A percentile compares a stretch with the other conserved stretches of the same genome.
phyloP scores from a whole-genome alignment of 2,888 invertebrate species.

The Polydrusus tereticollis region DNA sequence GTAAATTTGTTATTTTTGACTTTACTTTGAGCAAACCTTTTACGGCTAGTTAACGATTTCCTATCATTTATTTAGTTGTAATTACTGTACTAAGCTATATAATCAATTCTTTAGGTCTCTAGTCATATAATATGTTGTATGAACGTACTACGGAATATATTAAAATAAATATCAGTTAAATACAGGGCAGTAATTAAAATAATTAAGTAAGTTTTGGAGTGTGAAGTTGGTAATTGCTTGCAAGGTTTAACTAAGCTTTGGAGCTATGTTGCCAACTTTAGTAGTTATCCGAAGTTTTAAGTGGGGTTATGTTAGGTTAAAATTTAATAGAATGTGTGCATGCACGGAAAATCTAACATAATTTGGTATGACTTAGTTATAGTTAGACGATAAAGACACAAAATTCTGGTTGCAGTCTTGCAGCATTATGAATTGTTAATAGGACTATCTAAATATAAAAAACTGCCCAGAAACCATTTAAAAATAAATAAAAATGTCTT shows the following conservation, averaged over 20 bases:
- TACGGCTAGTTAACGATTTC: too few relatives aligned
- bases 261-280: slow-evolving; percentile 33
- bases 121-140: too few relatives aligned
- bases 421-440: too few relatives aligned
- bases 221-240: slow-evolving; percentile 42
- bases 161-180: slow-evolving; percentile 3
- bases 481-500: too few relatives aligned
- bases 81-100: too few relatives aligned
- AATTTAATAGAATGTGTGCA: slow-evolving; percentile 4
- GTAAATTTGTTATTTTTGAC: too few relatives aligned
- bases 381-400: not conserved
- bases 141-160: not conserved
- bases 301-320: slow-evolving; percentile 15
- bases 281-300: slow-evolving; percentile 38
- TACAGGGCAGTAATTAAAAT: slow-evolving; percentile 39
- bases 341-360: not conserved
- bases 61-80: too few relatives aligned
- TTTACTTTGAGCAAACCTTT: too few relatives aligned
- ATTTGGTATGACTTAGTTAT: not conserved
- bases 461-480: too few relatives aligned
- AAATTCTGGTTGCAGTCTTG: too few relatives aligned
- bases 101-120: too few relatives aligned
- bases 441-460: too few relatives aligned
- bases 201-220: slow-evolving; percentile 36
- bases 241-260: slow-evolving; percentile 37